Conservation (phyloP, 2,797 vertebrate species). For the Muscicapa comitata region DNA sequence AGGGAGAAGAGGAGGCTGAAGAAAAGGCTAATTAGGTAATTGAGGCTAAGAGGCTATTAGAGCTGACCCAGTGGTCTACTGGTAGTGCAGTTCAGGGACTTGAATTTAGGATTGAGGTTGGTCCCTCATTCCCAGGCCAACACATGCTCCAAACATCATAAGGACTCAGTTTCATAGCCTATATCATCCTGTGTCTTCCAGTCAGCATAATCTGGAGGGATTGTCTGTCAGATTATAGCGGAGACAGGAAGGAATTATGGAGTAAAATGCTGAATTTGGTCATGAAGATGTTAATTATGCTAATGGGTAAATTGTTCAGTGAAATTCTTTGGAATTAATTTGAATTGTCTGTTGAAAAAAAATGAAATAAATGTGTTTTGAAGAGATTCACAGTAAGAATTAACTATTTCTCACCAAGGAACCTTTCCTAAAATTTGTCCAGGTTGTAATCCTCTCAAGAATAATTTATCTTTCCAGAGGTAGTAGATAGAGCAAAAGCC, state of each 20-base stretch:
- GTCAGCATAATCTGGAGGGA: background rate
- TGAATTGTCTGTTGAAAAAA: background rate
- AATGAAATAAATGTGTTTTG: background rate
- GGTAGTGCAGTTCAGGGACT: constrained; percentile 34
- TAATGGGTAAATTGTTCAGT: background rate
- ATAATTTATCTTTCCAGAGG: background rate
- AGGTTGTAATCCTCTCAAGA: background rate
- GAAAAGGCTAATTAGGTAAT: constrained; percentile 68
- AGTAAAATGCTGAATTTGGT: background rate
- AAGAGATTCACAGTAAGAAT: background rate
- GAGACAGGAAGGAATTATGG: background rate
- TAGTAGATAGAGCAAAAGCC: background rate
- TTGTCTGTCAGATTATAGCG: background rate
- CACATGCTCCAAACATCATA: background rate
- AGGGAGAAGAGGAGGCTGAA: constrained; percentile 47
- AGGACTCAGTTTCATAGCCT: background rate
- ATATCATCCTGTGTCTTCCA: background rate
- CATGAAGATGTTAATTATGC: background rate
- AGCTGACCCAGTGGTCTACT: constrained; percentile 56
- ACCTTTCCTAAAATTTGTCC: background rate
- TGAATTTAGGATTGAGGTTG: constrained; percentile 26
- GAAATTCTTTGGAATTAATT: background rate
- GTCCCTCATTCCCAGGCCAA: constrained; percentile 4
- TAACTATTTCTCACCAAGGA: background rate
- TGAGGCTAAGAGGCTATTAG: constrained; percentile 70